Evolutionary conservation across 2,113 vertebrate species (phyloP).

Genomic region (Oryzias curvinotus): DNA sequence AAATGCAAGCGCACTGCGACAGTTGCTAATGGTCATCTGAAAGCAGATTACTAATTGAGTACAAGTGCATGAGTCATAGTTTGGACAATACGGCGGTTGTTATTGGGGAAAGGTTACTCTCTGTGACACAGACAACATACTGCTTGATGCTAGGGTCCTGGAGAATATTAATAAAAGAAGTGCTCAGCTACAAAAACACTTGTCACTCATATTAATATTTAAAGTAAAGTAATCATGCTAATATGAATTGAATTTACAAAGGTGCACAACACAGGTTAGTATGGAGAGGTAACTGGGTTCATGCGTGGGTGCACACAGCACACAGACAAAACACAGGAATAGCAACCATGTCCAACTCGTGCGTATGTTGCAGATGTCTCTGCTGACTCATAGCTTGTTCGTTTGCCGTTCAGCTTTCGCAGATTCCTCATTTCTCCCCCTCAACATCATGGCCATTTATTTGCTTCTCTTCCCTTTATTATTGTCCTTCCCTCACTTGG

Average conservation of each 20-base stretch:
- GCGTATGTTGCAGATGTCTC: slow-evolving; percentile 64
- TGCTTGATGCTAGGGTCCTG: slow-evolving; percentile 9
- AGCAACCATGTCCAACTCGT: slow-evolving; percentile 54
- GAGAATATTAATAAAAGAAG: no score
- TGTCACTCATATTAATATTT: slow-evolving; percentile 7
- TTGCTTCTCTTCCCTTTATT: slow-evolving; percentile 37
- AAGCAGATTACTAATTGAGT: slow-evolving; percentile 57
- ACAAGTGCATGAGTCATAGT: slow-evolving; percentile 56
- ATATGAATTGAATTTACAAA: slow-evolving; percentile 38
- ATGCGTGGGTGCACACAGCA: slow-evolving; percentile 65
- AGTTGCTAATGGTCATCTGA: slow-evolving; percentile 46
- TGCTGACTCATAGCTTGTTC: slow-evolving; percentile 73
- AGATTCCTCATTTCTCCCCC: slow-evolving; percentile 64
- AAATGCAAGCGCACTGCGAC: slow-evolving; percentile 37
- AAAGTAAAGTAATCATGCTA: slow-evolving; percentile 52
- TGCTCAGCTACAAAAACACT: not conserved
- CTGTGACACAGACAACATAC: slow-evolving; percentile 40
- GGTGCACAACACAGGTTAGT: slow-evolving; percentile 54
- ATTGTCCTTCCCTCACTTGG: slow-evolving; percentile 51
- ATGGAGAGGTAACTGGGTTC: slow-evolving; percentile 69
- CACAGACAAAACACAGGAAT: slow-evolving; percentile 67
- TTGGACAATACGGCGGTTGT: slow-evolving; percentile 52
- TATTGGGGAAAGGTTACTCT: slow-evolving; percentile 37
- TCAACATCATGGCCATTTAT: slow-evolving; percentile 50
- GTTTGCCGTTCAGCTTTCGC: slow-evolving; percentile 72